Evolutionary conservation across 2,888 invertebrate genomes (phyloP), one percentile per base, ranked within the genome.

Genomic region (Patella ulyssiponensis): DNA sequence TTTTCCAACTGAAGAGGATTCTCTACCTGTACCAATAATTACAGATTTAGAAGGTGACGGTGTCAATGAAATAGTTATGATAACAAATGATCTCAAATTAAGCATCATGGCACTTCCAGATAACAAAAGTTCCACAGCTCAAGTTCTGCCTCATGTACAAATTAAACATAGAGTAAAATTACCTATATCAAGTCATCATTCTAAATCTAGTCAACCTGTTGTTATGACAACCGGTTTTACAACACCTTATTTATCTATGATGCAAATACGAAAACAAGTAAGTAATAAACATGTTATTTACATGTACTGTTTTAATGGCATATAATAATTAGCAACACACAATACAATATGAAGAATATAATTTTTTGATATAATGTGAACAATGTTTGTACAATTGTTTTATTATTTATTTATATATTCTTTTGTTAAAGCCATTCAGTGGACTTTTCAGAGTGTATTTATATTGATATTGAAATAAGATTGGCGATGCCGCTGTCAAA

Each of bases 21-120:
- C 83, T 15, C 83, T 89, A 12, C 90, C 90, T 0, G 70, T 83
- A 5, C 90, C 90, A 1, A 80, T 90, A 5, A 83, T 91, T 20
- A 89, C 90, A 20, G 90, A 91, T 78, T 79, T 91, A 7, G 90
- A 91, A 70, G 87, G 88, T 69, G 90, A 91, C 82, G 88, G 88
- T n/a, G 81, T 87, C 15, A 89, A 88, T 82, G 90, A 91, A 80
- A 85, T 90, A 12, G 83, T 90, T 7, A 74, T 90, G 23, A 83
- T 90, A 20, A 87, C 89, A 2, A 86, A 85, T 79, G 87, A 89
- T 75, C 81, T 87, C n/a, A 85, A 85, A 76, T 77, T 90, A 72
- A 86, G 85, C 70, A 81, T 90, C n/a, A 79, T 88, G 75, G 86
- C 86, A 1, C 74, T 88, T 51, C 89, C 89, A 4, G 84, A 87